phyloP scores from a whole-genome alignment of 2,797 vertebrate species.

The Gymnodraco acuticeps region DNA sequence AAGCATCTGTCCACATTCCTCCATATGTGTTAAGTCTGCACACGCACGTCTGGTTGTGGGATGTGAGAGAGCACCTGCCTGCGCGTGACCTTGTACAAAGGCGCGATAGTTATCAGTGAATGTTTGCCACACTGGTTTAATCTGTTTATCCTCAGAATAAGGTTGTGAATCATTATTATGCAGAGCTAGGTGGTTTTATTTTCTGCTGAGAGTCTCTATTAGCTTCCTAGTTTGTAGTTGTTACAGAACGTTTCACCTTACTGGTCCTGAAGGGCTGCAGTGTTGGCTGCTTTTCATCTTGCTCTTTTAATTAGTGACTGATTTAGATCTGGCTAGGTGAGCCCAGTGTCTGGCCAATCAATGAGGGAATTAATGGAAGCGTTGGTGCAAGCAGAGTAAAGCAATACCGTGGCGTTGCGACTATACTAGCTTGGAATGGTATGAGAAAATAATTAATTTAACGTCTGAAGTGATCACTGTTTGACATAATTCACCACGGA shows the following conservation, averaged over 20 bases:
- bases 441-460: constrained; percentile 50
- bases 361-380: constrained; percentile 78
- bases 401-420: constrained; percentile 43
- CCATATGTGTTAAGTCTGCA: background rate
- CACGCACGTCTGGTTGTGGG: background rate
- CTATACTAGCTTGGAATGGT: constrained; percentile 28
- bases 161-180: constrained; percentile 69
- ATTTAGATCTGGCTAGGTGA: constrained; percentile 82
- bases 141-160: constrained; percentile 71
- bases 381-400: constrained; percentile 60
- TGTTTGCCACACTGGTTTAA: constrained; percentile 66
- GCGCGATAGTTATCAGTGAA: constrained; percentile 50
- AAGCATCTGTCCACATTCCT: constrained; percentile 2
- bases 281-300: constrained; percentile 77
- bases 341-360: constrained; percentile 80
- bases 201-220: constrained; percentile 42
- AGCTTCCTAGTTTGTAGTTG: constrained; percentile 57
- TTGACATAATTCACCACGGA: no score
- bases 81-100: constrained; percentile 63
- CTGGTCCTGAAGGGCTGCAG: constrained; percentile 72
- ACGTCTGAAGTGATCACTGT: background rate
- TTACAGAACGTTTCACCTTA: constrained; percentile 74
- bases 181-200: constrained; percentile 45
- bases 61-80: constrained; percentile 17
- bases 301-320: constrained; percentile 83